Evolutionary conservation across 2,113 vertebrate genomes (phyloP).

Genomic region (Zapornia atra): DNA sequence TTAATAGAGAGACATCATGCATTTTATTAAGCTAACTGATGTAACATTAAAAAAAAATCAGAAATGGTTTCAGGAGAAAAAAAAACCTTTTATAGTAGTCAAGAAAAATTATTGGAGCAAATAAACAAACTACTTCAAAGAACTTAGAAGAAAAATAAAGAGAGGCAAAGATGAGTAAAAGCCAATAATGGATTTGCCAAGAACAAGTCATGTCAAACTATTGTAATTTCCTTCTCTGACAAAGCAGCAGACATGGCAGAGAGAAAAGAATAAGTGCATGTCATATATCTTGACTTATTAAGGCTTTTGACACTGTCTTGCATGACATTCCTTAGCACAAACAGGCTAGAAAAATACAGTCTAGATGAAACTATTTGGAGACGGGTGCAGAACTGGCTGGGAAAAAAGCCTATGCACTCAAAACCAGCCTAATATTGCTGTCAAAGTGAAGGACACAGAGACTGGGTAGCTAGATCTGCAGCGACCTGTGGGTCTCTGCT

Average conservation of each 20-base stretch:
- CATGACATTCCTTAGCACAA: background rate
- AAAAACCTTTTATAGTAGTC: background rate
- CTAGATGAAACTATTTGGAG: background rate
- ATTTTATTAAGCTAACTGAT: background rate
- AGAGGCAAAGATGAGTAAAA: background rate
- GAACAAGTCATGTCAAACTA: conserved; percentile 19
- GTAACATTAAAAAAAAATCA: background rate
- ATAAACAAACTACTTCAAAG: conserved; percentile 28
- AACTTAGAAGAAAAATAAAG: background rate
- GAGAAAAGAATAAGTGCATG: background rate
- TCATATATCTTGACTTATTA: conserved; percentile 20
- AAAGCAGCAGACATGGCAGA: background rate
- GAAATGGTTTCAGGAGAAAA: background rate
- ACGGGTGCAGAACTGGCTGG: background rate
- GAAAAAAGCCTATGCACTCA: background rate
- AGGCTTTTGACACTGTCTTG: background rate
- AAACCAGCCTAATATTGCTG: background rate
- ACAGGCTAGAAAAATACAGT: background rate
- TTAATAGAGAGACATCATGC: background rate
- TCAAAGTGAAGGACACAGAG: background rate
- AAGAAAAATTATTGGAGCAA: background rate
- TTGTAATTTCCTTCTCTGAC: conserved; percentile 36
- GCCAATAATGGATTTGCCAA: conserved; percentile 29
- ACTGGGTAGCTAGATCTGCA: background rate
- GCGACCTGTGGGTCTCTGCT: background rate